Evolutionary conservation across 2,113 vertebrate genomes (phyloP).

Genomic region (Macquaria australasica): DNA sequence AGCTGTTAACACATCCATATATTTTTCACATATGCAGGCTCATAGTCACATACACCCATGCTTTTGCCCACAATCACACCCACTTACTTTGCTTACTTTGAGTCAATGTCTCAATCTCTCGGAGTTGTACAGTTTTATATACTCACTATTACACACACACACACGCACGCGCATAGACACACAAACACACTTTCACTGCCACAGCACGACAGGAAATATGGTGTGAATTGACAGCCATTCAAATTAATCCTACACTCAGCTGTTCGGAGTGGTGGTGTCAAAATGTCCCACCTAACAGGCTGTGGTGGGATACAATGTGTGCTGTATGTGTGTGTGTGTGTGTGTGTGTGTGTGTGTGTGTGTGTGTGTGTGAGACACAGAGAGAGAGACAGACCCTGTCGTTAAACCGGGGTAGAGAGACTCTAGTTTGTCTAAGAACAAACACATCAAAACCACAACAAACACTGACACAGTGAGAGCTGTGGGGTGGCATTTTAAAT

Average conservation of each 20-base stretch:
- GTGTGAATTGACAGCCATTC: slow-evolving; percentile 32
- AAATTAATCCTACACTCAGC: slow-evolving; percentile 39
- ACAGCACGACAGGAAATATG: slow-evolving; percentile 21
- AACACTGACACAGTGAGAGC: neutral
- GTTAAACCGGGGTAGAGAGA: neutral
- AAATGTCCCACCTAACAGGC: neutral
- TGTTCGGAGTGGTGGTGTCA: slow-evolving; percentile 17
- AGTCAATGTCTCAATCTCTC: neutral
- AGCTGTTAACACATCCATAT: neutral
- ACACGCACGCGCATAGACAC: neutral
- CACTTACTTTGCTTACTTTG: neutral
- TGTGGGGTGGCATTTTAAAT: neutral
- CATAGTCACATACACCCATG: neutral
- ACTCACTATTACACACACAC: neutral
- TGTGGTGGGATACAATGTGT: neutral
- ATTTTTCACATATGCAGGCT: neutral
- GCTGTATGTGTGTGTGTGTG: neutral
- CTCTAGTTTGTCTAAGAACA: neutral
- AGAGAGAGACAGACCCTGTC: neutral
- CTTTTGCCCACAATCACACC: neutral
- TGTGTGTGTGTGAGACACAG: neutral
- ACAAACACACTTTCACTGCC: neutral
- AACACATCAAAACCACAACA: neutral
- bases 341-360: too few relatives aligned
- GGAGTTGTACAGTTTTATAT: neutral